Evolutionary conservation across 2,888 invertebrate genomes (phyloP).

Genomic region (Polietes domitor): DNA sequence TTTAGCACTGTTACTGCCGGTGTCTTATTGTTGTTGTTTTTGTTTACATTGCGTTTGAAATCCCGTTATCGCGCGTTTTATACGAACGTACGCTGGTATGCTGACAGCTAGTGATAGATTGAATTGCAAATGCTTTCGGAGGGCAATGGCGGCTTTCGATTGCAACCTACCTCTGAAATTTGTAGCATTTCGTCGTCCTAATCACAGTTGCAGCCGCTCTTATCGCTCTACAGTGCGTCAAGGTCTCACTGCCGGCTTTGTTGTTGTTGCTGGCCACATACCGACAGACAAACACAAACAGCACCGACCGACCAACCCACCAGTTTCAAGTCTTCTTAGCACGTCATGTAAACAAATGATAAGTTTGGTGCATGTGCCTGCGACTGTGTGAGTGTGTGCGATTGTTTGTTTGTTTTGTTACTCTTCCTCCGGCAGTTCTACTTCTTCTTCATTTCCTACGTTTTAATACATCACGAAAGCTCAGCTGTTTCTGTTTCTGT

Average conservation of each 20-base stretch:
- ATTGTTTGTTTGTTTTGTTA: neutral
- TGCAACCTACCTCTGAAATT: neutral
- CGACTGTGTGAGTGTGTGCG: neutral
- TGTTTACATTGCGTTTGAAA: conserved; percentile 23
- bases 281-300: neutral
- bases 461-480: conserved; percentile 28
- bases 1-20: neutral
- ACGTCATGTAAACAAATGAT: conserved; percentile 43
- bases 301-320: conserved; percentile 14
- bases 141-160: conserved; percentile 20
- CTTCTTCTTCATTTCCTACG: neutral
- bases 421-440: neutral
- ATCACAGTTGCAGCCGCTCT: neutral
- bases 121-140: conserved; percentile 10
- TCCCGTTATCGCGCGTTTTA: conserved; percentile 30
- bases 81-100: neutral
- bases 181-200: neutral
- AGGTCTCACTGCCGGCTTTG: conserved; percentile 47
- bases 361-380: neutral
- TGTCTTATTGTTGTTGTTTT: neutral
- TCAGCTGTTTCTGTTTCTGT: conserved; percentile 50
- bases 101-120: conserved; percentile 5
- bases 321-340: conserved; percentile 26
- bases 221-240: conserved; percentile 17
- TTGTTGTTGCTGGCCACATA: conserved; percentile 1